phyloP scores from a whole-genome alignment of 2,888 invertebrate species.

The Bellardia pandia region DNA sequence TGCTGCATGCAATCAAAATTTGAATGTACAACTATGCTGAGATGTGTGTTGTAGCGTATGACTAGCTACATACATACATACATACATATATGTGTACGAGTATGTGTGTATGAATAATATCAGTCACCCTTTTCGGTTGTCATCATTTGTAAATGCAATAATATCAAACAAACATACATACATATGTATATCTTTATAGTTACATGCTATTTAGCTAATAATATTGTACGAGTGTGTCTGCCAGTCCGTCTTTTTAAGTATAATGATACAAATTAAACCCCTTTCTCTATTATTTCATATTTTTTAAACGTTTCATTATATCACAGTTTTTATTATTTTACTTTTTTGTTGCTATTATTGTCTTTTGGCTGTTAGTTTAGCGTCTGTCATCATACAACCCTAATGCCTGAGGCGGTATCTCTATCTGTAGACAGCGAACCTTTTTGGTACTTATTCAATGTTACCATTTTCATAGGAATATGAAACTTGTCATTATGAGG shows the following conservation, averaged over 20 bases:
- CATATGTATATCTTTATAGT: conserved; percentile 59
- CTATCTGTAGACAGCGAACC: background rate
- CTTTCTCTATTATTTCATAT: conserved; percentile 47
- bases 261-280: conserved; percentile 24
- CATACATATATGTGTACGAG: background rate
- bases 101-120: conserved; percentile 44
- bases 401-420: conserved; percentile 19
- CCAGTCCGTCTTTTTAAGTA: background rate
- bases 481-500: conserved; percentile 22
- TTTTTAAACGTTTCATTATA: conserved; percentile 33
- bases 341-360: background rate
- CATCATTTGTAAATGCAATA: conserved; percentile 56
- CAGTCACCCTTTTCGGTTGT: conserved; percentile 51
- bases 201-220: conserved; percentile 63
- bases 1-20: conserved; percentile 53
- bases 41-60: conserved; percentile 5
- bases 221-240: conserved; percentile 10
- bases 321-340: conserved; percentile 10
- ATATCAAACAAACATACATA: conserved; percentile 35
- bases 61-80: too few relatives aligned
- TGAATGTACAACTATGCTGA: background rate
- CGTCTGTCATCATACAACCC: conserved; percentile 59
- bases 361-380: conserved; percentile 55
- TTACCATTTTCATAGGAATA: background rate
- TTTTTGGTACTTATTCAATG: background rate